A percentile compares a stretch with the other conserved stretches of the same genome.
Conservation (phyloP, 2,797 vertebrate species). For the Chiroxiphia lanceolata region DNA sequence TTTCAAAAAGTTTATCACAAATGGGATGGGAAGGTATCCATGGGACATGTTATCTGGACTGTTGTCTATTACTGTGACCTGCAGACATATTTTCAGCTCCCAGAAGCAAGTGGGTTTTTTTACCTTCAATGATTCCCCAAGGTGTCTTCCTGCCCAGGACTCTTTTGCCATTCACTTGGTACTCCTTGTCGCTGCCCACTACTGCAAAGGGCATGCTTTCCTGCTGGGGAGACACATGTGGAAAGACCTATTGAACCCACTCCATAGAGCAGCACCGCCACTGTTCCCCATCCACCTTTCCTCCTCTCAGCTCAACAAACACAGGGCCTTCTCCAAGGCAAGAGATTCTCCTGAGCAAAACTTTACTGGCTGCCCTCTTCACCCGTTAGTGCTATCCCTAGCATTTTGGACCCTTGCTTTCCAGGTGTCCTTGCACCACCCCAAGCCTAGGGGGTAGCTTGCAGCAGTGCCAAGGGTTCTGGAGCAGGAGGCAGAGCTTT, state of each 20-base stretch:
- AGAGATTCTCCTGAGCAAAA: neutral
- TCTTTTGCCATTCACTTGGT: slow-evolving; percentile 94
- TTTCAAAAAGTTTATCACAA: neutral
- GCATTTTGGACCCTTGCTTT: neutral
- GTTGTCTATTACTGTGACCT: neutral
- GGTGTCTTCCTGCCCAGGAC: slow-evolving; percentile 95
- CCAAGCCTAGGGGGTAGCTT: neutral
- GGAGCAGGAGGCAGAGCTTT: neutral
- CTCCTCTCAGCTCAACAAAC: neutral
- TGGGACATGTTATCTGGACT: neutral
- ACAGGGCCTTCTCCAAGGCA: neutral
- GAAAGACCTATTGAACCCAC: slow-evolving; percentile 13
- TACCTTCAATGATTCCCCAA: slow-evolving; percentile 98
- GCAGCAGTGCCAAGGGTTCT: neutral
- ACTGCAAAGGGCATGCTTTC: slow-evolving; percentile 97
- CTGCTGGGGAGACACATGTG: slow-evolving; percentile 73
- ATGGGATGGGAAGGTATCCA: neutral
- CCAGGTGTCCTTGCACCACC: neutral
- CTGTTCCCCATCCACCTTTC: neutral
- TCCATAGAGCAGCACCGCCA: neutral
- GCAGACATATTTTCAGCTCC: neutral
- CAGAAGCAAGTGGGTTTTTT: neutral
- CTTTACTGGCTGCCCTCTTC: neutral
- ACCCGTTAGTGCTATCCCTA: neutral
- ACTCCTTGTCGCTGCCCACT: slow-evolving; percentile 97